Conservation (phyloP, 2,113 vertebrate genomes). For the Pseudonaja textilis region DNA sequence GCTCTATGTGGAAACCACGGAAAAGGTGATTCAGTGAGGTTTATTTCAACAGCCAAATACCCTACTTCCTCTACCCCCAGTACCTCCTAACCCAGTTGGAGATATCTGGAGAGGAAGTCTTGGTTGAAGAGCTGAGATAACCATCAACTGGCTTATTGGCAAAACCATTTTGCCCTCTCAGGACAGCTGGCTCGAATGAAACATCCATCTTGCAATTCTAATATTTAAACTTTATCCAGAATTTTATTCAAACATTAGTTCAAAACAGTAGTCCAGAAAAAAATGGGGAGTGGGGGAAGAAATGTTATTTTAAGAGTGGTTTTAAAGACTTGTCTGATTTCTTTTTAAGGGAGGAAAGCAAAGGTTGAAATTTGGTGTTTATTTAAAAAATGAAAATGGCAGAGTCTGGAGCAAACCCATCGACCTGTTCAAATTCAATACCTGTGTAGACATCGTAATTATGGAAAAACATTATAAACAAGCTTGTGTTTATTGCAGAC, state of each 20-base stretch:
- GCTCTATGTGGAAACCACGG: background rate
- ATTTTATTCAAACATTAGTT: background rate
- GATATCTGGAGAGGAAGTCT: background rate
- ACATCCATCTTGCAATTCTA: background rate
- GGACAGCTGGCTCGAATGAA: background rate
- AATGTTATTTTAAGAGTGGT: background rate
- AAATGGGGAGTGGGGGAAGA: accelerated
- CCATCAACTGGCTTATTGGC: background rate
- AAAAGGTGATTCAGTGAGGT: background rate
- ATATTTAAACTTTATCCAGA: background rate
- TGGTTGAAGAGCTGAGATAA: background rate
- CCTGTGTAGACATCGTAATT: background rate
- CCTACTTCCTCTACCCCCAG: background rate
- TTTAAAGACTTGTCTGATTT: background rate
- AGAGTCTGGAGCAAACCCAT: background rate
- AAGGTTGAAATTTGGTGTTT: background rate
- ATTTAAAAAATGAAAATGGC: background rate
- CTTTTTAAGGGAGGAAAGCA: background rate
- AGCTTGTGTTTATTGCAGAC: background rate
- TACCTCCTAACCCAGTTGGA: background rate
- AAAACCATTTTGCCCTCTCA: no score
- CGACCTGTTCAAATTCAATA: background rate
- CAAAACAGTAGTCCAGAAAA: background rate
- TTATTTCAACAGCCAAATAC: background rate
- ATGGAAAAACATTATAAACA: background rate